Conservation (phyloP, 1,140 invertebrate species). For the Diuraphis noxia region DNA sequence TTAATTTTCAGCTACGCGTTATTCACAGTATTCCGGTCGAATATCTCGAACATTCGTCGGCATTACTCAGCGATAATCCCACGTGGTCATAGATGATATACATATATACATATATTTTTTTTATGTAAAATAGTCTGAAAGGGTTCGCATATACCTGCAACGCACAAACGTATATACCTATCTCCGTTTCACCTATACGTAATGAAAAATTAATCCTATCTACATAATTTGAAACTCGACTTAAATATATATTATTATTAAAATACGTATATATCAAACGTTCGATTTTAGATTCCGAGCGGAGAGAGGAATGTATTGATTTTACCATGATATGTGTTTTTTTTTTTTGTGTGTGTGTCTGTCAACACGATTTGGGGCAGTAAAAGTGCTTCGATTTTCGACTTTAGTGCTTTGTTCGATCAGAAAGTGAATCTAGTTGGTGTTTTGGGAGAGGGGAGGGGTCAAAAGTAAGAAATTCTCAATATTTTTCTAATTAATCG, state of each 20-base stretch:
- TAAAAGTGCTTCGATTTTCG: no score
- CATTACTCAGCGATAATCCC: background rate
- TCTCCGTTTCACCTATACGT: background rate
- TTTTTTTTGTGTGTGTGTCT: no score
- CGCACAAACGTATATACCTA: background rate
- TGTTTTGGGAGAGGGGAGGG: no score
- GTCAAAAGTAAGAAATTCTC: no score
- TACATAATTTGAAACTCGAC: background rate
- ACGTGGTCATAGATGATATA: background rate
- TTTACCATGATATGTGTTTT: no score
- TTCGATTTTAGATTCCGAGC: no score
- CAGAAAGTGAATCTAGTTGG: no score
- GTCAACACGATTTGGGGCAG: no score
- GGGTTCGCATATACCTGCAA: background rate
- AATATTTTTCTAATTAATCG: no score
- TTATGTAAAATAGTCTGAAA: background rate
- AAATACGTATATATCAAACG: background rate
- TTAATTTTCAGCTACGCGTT: background rate
- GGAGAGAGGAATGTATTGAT: no score
- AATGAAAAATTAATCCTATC: background rate
- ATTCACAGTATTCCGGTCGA: background rate
- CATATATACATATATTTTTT: background rate
- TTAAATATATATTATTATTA: background rate
- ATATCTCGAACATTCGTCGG: background rate
- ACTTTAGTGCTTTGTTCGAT: no score